Percentiles rank a stretch among this genome's conserved stretches.
Evolutionary conservation across 2,113 vertebrate species (phyloP).

Genomic region (Colaptes auratus): DNA sequence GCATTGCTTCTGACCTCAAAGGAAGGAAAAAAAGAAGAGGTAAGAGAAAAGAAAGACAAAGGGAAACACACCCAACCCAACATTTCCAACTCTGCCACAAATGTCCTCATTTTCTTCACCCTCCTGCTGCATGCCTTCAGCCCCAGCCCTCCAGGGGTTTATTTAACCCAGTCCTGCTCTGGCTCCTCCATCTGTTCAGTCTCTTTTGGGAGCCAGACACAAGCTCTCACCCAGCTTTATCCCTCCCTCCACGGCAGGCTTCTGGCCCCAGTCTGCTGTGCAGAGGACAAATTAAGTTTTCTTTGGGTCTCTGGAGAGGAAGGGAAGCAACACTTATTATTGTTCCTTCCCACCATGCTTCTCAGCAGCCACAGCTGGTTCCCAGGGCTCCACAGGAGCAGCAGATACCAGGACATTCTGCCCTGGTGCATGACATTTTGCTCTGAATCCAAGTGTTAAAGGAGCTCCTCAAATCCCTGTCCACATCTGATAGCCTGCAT

Average conservation of each 20-base stretch:
- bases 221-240: background rate
- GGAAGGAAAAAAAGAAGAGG: background rate
- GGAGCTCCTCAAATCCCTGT: background rate
- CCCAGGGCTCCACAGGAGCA: background rate
- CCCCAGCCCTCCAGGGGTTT: background rate
- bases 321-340: background rate
- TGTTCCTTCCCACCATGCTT: constrained; percentile 2
- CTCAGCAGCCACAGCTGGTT: background rate
- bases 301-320: constrained; percentile 25
- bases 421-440: background rate
- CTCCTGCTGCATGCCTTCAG: background rate
- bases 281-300: background rate
- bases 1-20: background rate
- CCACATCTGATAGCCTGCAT: background rate
- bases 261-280: background rate
- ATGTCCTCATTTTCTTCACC: background rate
- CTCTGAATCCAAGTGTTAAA: background rate
- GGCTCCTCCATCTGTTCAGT: background rate
- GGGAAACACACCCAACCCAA: no score
- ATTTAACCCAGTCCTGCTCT: background rate
- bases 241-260: background rate
- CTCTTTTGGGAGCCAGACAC: background rate
- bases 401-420: background rate
- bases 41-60: fast-evolving
- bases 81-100: background rate